phyloP scores from a whole-genome alignment of 37 sponge, comb jelly and placozoan genomes.

The Corticium candelabrum region DNA sequence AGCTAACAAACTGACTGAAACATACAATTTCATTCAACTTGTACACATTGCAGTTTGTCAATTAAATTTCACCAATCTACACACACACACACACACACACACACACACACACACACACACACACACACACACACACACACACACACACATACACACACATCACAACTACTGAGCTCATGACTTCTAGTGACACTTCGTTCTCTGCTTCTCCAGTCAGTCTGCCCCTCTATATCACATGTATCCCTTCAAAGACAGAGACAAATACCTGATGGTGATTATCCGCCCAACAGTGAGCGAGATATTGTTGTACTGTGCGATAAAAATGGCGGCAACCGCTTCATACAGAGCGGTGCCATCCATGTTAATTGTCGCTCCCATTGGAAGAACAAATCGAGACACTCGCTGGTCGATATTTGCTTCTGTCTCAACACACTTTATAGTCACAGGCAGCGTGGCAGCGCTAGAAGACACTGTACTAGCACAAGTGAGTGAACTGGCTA shows the following conservation, averaged over 20 bases:
- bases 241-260: too few species aligned
- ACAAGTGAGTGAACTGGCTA: too few species aligned
- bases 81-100: slow-evolving; percentile 15
- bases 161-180: too few species aligned
- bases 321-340: slow-evolving; percentile 91
- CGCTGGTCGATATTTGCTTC: slow-evolving; percentile 57
- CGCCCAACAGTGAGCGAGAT: slow-evolving; percentile 36
- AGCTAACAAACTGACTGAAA: too few species aligned
- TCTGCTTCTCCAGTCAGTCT: too few species aligned
- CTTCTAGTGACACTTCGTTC: too few species aligned
- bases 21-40: too few species aligned
- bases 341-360: slow-evolving; percentile 99
- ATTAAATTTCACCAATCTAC: too few species aligned
- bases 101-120: slow-evolving; percentile 29
- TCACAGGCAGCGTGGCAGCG: slow-evolving; percentile 85
- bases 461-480: too few species aligned
- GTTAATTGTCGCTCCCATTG: slow-evolving; percentile 93
- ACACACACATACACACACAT: too few species aligned
- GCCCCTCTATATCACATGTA: too few species aligned
- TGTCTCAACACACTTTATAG: slow-evolving; percentile 75
- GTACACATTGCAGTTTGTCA: too few species aligned
- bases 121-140: slow-evolving; percentile 25
- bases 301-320: slow-evolving; percentile 85
- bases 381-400: slow-evolving; percentile 85
- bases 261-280: slow-evolving; percentile 64